Conservation (phyloP, 1,140 invertebrate genomes). For the Aphis gossypii region DNA sequence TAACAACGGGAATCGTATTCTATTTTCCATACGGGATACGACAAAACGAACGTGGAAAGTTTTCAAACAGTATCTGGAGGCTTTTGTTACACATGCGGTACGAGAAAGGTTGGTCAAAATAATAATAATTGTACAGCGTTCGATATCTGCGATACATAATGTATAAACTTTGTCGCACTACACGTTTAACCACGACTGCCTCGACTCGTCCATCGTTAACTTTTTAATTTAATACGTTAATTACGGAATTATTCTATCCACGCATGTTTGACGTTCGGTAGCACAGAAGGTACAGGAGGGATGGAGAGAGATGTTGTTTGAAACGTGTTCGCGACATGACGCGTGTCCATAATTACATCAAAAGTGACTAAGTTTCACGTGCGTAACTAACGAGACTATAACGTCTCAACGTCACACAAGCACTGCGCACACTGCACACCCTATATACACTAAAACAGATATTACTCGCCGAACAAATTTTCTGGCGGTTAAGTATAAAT, state of each 20-base stretch:
- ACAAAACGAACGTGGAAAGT: background rate
- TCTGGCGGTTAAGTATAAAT: background rate
- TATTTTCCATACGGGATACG: background rate
- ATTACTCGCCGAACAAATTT: background rate
- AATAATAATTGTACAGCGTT: background rate
- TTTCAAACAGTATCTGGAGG: background rate
- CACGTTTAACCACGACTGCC: background rate
- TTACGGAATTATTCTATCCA: conserved; percentile 20
- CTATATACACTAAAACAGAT: background rate
- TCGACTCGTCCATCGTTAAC: background rate
- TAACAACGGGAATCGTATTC: background rate
- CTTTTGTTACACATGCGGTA: background rate
- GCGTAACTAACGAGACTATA: background rate
- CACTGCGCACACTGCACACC: background rate
- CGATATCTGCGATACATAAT: background rate
- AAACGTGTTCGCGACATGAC: conserved; percentile 4
- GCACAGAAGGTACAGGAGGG: background rate
- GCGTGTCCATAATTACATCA: background rate
- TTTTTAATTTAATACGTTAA: conserved; percentile 38
- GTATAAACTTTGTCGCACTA: background rate
- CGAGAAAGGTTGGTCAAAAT: background rate
- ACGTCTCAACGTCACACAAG: background rate
- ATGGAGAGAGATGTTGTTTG: background rate
- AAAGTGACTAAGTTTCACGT: conserved; percentile 25
- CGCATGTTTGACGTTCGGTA: background rate